Evolutionary conservation across 2,797 vertebrate species (phyloP), one percentile per base, ranked within the genome.

Genomic region (Neosilurus hyrtlii): DNA sequence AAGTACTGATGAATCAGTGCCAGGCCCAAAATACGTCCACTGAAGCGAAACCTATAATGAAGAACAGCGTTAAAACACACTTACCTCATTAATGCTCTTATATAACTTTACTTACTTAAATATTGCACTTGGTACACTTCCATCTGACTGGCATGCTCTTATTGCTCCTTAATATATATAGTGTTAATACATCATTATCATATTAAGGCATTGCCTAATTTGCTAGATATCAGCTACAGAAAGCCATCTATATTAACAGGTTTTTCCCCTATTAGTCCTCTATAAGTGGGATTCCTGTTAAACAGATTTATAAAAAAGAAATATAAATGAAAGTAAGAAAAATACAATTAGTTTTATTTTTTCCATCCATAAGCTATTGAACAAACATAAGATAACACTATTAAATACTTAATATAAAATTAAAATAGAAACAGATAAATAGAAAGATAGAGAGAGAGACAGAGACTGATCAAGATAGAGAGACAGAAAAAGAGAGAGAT

Each of bases 1-100:
- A 99, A 95, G 90, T 97, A 99, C 91, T 99, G 98, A 89, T 99
- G 98, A 86, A 99, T 99, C 86, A 99, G 93, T 86, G 97, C 97
- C 89, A 99, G 94, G 79, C 98, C 98, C 84, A 99, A 94, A 89
- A 99, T 98, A 76, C 98, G 96, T 30, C 98, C 98, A 0, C 98
- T 98, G 93, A 99, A 99, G 71, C 97, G 95, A 89, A 99, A 99
- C 98, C 98, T 99, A 77, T 54, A 2, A 56, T 52, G 62, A 35
- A 78, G n/a, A 2, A 81, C 49, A 86, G 56, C 9, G 62, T 51
- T 30, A 63, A 15, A 75, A 30, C 20, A 75, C 8, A 56, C 16
- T 66, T 51, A 72, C 18, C 67, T 66, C 15, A 75, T 54, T 74
- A 54, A 59, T 77, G 35, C n/a, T 59, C 9, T 59, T 37, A 77